Base-by-base conservation (phyloP, 1,140 invertebrate species). In the Musca vetustissima region DNA sequence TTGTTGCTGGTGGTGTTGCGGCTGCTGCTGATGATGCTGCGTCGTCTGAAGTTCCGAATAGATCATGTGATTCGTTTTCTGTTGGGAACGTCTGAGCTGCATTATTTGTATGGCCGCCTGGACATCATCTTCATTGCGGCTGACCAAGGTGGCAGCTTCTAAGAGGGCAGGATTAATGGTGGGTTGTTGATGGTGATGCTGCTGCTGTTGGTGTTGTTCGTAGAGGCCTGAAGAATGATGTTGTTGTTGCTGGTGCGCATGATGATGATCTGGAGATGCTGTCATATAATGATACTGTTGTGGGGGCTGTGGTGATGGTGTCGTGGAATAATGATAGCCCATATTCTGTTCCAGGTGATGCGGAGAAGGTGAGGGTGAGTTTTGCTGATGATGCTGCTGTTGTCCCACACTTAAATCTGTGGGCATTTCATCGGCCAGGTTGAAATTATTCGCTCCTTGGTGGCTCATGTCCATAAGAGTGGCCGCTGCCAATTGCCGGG, bases 151-250 rank as follows among this genome's bases (percentile, higher is more conserved):
- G 3, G 82, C 84, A 0, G 84, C 84, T 9, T 85, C 85, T 0
- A 87, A 74, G 15, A 86, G 73, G 0, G 85, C 85, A 2, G 86
- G 85, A 74, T 85, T 85, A 15, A 85, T 81, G 7, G 77, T 76
- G 3, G 72, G 69, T 25, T 72, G 67, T 78, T 80, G 24, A 76
- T 73, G 36, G 76, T 73, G 36, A 77, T 64, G 61, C 43, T 64
- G 61, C 43, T 57, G 49, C n/a, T 43, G 50, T 13, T 43, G 50
- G 0, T 68, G 67, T 49, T 11, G 36, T 43, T 43, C 36, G 13
- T 43, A 43, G 36, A 43, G 4, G 4, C 7, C 36, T 43, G 36
- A 11, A 1, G 28, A 22, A 43, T 57, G 66, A 11, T 57, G 49
- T n/a, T 68, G 67, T 4, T 59, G 21, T 15, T 61, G 52, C 2